These are phyloP conservation scores for Spodoptera picta DNA, from an alignment of 2,888 invertebrate genomes.

Conservation along the genomic window DNA sequence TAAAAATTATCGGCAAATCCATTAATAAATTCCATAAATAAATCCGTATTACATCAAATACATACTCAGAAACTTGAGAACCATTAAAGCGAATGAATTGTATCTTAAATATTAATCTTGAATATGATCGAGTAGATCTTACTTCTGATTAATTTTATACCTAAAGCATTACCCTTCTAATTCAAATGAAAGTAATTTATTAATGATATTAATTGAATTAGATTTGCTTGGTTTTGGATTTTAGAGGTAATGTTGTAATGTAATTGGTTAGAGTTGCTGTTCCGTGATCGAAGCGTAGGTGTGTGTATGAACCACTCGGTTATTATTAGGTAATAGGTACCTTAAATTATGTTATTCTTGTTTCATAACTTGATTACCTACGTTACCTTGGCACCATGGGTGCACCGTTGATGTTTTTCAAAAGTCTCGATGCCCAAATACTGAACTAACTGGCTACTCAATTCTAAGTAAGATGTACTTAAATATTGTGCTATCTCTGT, in stretches of 20 bases:
- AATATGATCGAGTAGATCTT: slow-evolving; percentile 20
- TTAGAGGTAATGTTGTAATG: not conserved
- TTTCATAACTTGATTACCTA: too few relatives aligned
- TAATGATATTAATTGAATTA: slow-evolving; percentile 36
- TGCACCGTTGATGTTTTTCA: too few relatives aligned
- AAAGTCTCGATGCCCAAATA: too few relatives aligned
- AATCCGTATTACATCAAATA: slow-evolving; percentile 6
- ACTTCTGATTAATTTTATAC: slow-evolving; percentile 32
- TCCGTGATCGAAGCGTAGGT: too few relatives aligned
- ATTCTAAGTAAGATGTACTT: too few relatives aligned
- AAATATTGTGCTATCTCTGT: too few relatives aligned
- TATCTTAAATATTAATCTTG: slow-evolving; percentile 37
- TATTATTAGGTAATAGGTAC: too few relatives aligned
- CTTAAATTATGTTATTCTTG: too few relatives aligned
- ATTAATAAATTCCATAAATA: slow-evolving; percentile 20
- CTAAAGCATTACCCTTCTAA: slow-evolving; percentile 30
- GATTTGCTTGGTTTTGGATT: slow-evolving; percentile 8
- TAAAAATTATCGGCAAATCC: slow-evolving; percentile 16
- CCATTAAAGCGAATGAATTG: slow-evolving; percentile 38
- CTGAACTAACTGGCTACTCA: too few relatives aligned
- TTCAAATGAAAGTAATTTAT: slow-evolving; percentile 34
- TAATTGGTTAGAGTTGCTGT: not conserved
- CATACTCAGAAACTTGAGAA: slow-evolving; percentile 15
- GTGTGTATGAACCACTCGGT: too few relatives aligned
- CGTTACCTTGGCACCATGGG: too few relatives aligned